Evolutionary conservation across 2,113 vertebrate genomes (phyloP).

Genomic region (Enhydra lutris): DNA sequence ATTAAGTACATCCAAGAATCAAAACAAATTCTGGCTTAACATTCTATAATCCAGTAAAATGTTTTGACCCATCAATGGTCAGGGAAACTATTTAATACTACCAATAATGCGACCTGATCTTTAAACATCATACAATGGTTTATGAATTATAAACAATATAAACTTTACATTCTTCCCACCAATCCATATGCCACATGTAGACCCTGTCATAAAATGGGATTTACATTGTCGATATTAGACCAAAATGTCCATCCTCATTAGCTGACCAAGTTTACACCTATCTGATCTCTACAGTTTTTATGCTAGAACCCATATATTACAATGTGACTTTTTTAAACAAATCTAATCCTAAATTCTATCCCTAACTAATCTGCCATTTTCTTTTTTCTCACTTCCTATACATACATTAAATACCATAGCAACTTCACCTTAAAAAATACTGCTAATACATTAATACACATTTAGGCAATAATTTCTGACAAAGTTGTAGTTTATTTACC

Average conservation of each 20-base stretch:
- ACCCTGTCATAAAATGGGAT: not conserved
- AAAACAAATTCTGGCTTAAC: slow-evolving; percentile 40
- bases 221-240: not conserved
- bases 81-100: not conserved
- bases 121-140: slow-evolving; percentile 6
- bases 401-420: slow-evolving; percentile 70
- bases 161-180: not conserved
- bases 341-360: slow-evolving; percentile 49
- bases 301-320: not conserved
- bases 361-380: slow-evolving; percentile 42
- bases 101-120: not conserved
- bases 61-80: not conserved
- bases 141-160: not conserved
- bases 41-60: slow-evolving; percentile 15
- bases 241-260: not conserved
- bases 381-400: not conserved
- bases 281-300: not conserved
- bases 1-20: slow-evolving; percentile 68
- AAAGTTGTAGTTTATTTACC: slow-evolving; percentile 65
- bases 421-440: slow-evolving; percentile 73
- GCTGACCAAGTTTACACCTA: not conserved
- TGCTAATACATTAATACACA: slow-evolving; percentile 75
- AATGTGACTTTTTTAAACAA: slow-evolving; percentile 27
- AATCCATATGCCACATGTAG: not conserved
- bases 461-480: slow-evolving; percentile 61